Base-by-base conservation (phyloP, 2,888 invertebrate genomes). In the Stenoptilia bipunctidactyla region DNA sequence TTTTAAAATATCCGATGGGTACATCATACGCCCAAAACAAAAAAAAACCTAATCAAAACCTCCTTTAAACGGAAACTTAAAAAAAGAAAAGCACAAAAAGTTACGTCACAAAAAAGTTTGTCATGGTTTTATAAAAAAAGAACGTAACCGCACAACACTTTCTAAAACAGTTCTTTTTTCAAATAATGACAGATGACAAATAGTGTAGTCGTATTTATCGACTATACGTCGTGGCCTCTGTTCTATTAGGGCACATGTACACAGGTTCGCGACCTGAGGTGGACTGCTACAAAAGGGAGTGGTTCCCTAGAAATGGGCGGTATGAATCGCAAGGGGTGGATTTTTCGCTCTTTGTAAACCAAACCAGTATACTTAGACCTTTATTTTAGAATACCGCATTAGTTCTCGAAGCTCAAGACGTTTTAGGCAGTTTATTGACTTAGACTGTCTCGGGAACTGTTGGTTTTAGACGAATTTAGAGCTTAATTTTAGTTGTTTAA, bases 271-370 rank as follows among this genome's bases (percentile, higher is more conserved):
- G 59, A 56, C 53, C 48, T 42, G 54, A 52, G 52, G 49, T 52
- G 59, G 56, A 82, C 80, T 82, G 70, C 56, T 41, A 13, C 34
- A 48, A 40, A 54, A 67, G 72, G 79, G 77, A 67, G 75, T 71
- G 72, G 76, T 70, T 68, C 61, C 52, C 55, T 49, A 61, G 30
- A 30, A 72, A 69, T 72, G 76, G 80, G 79, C 76, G 77, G 66
- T 61, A 55, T 55, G 55, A 40, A 51, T 53, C 49, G 49, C 42
- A 48, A 53, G 61, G 75, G 74, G 72, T 70, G 68, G 75, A 69
- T 69, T 76, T 77, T 77, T 75, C 60, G 55, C 49, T 73, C 74
- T 76, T 72, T 75, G 56, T 51, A 2, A 15, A 13, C 9, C 44
- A 40, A n/a, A 25, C 74, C 70, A 66, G 36, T 46, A 39, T 53